Evolutionary conservation across 2,113 vertebrate species (phyloP).

Genomic region (Casuarius casuarius): DNA sequence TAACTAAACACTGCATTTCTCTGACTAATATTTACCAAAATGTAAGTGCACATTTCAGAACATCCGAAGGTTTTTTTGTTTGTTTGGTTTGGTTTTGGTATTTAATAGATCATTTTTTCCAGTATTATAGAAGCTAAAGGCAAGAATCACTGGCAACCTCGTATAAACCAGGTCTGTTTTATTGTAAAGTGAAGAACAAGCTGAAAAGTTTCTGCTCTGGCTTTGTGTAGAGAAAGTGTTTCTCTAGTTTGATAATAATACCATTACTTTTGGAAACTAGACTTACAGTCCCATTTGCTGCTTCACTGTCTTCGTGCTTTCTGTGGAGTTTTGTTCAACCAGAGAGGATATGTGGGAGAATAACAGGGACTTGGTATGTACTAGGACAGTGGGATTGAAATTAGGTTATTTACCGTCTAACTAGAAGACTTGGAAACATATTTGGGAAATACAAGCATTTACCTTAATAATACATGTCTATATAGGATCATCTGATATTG

Average conservation of each 20-base stretch:
- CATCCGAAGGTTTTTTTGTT: neutral
- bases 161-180: neutral
- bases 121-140: neutral
- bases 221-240: neutral
- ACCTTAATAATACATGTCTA: neutral
- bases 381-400: neutral
- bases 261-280: neutral
- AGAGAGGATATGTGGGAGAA: neutral
- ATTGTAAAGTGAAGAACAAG: neutral
- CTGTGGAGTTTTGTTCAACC: neutral
- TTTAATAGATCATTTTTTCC: neutral
- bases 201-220: neutral
- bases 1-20: neutral
- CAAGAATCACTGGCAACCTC: neutral
- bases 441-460: neutral
- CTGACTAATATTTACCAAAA: constrained; percentile 58
- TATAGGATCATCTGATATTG: neutral
- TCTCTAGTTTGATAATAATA: neutral
- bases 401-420: neutral
- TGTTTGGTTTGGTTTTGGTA: neutral
- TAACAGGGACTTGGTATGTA: neutral
- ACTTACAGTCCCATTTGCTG: neutral
- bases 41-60: neutral
- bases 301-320: neutral
- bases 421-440: neutral